Conservation (phyloP, 1,140 invertebrate genomes). For the Asobara japonica region DNA sequence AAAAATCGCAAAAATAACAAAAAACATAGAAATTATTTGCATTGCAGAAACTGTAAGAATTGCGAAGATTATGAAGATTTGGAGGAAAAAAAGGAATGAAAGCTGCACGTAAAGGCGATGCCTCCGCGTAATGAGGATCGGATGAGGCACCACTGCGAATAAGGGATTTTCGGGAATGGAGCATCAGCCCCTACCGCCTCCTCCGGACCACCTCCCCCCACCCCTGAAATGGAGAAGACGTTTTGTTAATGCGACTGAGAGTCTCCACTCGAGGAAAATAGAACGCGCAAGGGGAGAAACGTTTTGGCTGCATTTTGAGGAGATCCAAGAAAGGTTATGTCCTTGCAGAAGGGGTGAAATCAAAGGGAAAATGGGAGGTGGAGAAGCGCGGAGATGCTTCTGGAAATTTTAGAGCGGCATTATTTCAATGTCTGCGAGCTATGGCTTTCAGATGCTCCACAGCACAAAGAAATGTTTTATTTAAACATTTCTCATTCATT, state of each 20-base stretch:
- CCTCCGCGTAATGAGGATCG: background rate
- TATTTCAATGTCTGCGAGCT: conserved; percentile 29
- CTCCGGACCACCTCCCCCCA: background rate
- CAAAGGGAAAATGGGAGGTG: conserved; percentile 35
- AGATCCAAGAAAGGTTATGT: conserved; percentile 16
- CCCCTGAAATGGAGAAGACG: conserved; percentile 4
- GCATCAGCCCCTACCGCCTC: no score
- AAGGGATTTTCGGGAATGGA: background rate
- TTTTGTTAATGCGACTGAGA: conserved; percentile 25
- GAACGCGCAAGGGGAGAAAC: background rate
- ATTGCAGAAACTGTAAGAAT: no score
- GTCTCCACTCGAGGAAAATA: conserved; percentile 14
- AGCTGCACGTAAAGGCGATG: background rate
- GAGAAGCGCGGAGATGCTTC: conserved; percentile 41
- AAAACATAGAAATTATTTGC: no score
- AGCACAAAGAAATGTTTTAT: background rate
- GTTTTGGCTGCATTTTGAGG: background rate
- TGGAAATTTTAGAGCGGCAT: conserved; percentile 51
- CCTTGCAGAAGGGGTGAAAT: conserved; percentile 15
- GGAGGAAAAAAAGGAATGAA: background rate
- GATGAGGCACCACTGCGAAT: conserved; percentile 1
- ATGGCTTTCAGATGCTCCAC: background rate
- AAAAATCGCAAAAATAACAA: no score
- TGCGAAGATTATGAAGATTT: no score
- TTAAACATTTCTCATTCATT: background rate